Conservation (phyloP, 2,797 vertebrate genomes). For the Prunella strophiata region DNA sequence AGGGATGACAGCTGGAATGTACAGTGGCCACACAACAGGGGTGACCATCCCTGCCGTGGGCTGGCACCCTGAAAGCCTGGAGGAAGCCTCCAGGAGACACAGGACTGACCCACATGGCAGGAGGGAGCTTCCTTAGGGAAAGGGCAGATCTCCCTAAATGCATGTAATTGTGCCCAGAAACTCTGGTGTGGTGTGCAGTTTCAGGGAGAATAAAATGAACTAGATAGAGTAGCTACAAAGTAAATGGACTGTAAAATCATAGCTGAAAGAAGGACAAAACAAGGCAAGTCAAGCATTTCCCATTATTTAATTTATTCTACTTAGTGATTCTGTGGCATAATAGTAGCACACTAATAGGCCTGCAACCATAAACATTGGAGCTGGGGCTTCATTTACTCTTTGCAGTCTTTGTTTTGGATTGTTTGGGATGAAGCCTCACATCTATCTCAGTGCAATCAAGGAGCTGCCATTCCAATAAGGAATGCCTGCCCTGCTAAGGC, state of each 20-base stretch:
- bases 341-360: slow-evolving; percentile 9
- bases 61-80: not conserved
- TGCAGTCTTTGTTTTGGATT: not conserved
- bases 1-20: not conserved
- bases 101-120: not conserved
- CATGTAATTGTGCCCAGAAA: not conserved
- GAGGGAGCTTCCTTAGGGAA: not conserved
- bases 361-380: not conserved
- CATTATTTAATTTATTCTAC: slow-evolving; percentile 41
- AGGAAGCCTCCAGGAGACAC: not conserved
- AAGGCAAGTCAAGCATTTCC: slow-evolving; percentile 9
- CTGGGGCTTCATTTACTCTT: not conserved
- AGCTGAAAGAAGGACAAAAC: slow-evolving; percentile 52
- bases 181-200: not conserved
- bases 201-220: not conserved
- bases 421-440: not conserved
- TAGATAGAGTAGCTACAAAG: not conserved
- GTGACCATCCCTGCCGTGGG: not conserved
- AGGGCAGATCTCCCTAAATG: not conserved
- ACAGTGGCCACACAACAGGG: not conserved
- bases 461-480: not conserved
- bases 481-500: not conserved
- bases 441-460: not conserved
- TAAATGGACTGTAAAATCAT: slow-evolving; percentile 58
- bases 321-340: slow-evolving; percentile 10